Evolutionary conservation across 2,797 vertebrate species (phyloP), one percentile per base, ranked within the genome.

Genomic region (Spinibarbus caldwelli): DNA sequence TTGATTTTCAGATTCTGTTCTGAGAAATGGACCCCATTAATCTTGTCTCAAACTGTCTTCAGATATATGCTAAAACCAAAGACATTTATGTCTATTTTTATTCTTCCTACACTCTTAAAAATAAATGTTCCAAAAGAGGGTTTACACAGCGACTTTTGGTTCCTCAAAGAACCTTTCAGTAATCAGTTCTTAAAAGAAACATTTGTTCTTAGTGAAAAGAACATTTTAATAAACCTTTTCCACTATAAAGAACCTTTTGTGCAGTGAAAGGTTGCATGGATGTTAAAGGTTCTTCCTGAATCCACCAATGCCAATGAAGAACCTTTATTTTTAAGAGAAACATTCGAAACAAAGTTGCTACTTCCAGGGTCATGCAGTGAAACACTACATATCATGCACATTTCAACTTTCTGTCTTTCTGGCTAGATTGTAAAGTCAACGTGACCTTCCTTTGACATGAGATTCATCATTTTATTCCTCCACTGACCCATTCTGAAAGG

Each of bases 401-500:
- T 76, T 57, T 38, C 15, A 41, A 6, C 52, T 26, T 78, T 79
- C 26, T n/a, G 52, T 72, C 67, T 26, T 70, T 71, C 17, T 43
- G 34, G 52, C 54, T 41, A 34, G 36, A 82, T 62, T 72, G 68
- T 21, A 36, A 71, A 71, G 80, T 19, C 47, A 38, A 62, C 31
- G 26, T 82, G 68, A 73, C 80, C 80, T 72, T 72, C 36, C 7
- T 34, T 6, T 57, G 67, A 57, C 67, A 45, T 45, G 36, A 73
- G n/a, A 59, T 82, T 31, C 26, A 79, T 79, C 59, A 47, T 47
- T 79, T 66, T 59, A 34, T 71, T 82, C 31, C 80, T 72, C 31
- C 52, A 11, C 10, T 43, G 80, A 47, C 68, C 29, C 10, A 2
- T 82, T 82, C 54, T 45, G 52, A 82, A 82, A 82, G 80, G 67